Percentiles rank a stretch among this genome's conserved stretches.
These are phyloP conservation scores for Trachelus troglodyta DNA, from an alignment of 2,888 invertebrate species.

Conservation along the genomic window DNA sequence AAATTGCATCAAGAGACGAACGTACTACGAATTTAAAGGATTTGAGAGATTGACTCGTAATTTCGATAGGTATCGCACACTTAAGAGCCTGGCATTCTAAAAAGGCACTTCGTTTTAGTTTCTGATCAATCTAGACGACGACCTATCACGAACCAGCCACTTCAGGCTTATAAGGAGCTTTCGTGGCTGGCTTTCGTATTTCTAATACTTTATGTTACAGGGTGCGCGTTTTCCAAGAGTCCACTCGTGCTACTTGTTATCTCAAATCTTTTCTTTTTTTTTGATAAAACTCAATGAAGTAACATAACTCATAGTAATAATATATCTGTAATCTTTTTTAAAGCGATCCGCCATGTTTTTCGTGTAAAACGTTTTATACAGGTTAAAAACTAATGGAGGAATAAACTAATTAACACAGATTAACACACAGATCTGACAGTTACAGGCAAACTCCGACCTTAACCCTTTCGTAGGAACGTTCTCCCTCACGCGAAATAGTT, in stretches of 20 bases:
- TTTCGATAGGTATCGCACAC: background rate
- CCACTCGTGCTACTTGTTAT: background rate
- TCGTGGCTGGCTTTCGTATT: conserved; percentile 7
- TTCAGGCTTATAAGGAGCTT: background rate
- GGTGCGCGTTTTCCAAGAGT: background rate
- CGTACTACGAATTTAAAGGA: background rate
- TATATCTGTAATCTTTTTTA: background rate
- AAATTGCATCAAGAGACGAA: background rate
- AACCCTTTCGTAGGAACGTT: background rate
- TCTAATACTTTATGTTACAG: background rate
- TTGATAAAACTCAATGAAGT: background rate
- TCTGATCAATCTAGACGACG: conserved; percentile 5
- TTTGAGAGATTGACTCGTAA: background rate
- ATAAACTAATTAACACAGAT: background rate
- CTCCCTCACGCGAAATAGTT: background rate
- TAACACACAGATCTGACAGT: background rate
- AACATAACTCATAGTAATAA: background rate
- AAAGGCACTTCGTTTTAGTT: conserved; percentile 5
- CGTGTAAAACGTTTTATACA: background rate
- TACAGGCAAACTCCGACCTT: background rate
- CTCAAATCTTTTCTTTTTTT: background rate
- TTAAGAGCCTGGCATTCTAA: background rate
- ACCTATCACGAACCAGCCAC: conserved; percentile 10
- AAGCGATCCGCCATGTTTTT: background rate
- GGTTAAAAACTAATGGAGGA: background rate